Conservation (phyloP, 2,888 invertebrate species). For the Scaptomyza cyrtandrae region DNA sequence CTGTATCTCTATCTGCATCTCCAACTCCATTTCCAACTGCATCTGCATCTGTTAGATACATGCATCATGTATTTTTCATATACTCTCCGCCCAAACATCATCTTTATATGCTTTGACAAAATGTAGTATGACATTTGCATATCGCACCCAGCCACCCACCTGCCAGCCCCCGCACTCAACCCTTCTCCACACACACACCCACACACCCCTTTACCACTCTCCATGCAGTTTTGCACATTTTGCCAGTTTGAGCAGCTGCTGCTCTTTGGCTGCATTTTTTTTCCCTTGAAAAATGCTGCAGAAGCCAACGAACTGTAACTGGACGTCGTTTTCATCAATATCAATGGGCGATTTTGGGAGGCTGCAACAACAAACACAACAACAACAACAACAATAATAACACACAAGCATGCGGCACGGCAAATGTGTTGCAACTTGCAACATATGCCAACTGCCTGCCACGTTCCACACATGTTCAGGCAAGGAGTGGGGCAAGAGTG, state of each 20-base stretch:
- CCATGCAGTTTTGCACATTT: constrained; percentile 29
- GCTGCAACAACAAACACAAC: constrained; percentile 23
- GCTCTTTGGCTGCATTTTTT: constrained; percentile 55
- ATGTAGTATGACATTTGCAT: constrained; percentile 74
- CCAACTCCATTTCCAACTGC: constrained; percentile 16
- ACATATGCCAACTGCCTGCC: constrained; percentile 68
- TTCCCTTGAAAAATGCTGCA: constrained; percentile 71
- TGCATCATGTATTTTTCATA: constrained; percentile 74
- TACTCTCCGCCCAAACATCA: constrained; percentile 60
- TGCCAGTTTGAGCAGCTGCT: constrained; percentile 27
- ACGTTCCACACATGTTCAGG: constrained; percentile 42
- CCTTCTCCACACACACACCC: too few species aligned
- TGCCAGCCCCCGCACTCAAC: background rate
- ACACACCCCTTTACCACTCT: background rate
- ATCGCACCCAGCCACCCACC: constrained; percentile 45
- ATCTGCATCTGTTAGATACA: constrained; percentile 52
- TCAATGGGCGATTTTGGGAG: constrained; percentile 67
- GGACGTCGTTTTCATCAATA: constrained; percentile 79
- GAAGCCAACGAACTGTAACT: constrained; percentile 78
- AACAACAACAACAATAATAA: constrained; percentile 28
- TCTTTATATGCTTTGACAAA: constrained; percentile 78
- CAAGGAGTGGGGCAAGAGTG: constrained; percentile 19
- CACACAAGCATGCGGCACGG: constrained; percentile 30
- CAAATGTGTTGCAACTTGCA: constrained; percentile 68
- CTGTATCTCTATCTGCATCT: constrained; percentile 23